phyloP scores from a whole-genome alignment of 2,113 vertebrate genomes.

The Tragelaphus buxtoni region DNA sequence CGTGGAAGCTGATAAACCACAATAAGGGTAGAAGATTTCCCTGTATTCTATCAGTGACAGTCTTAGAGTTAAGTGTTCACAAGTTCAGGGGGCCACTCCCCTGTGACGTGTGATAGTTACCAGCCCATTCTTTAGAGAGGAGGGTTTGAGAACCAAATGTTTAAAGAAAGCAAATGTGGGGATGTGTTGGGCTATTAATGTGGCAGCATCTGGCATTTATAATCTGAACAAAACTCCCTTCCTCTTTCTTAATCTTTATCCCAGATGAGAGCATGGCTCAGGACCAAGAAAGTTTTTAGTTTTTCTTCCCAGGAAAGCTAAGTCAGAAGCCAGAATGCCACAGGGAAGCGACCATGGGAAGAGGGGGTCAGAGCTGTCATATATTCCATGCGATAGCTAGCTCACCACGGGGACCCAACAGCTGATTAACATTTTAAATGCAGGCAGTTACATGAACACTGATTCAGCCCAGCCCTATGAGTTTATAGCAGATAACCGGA shows the following conservation, averaged over 20 bases:
- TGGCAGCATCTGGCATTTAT: slow-evolving; percentile 63
- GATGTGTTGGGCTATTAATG: neutral
- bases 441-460: neutral
- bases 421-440: neutral
- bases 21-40: neutral
- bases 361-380: neutral
- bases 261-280: slow-evolving; percentile 47
- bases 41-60: neutral
- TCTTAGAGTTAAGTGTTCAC: neutral
- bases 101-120: neutral
- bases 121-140: slow-evolving; percentile 11
- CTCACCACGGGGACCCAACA: neutral
- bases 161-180: slow-evolving; percentile 27
- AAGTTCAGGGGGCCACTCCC: neutral
- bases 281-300: slow-evolving; percentile 55
- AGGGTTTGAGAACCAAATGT: slow-evolving; percentile 12
- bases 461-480: neutral
- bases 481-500: neutral
- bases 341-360: slow-evolving; percentile 25
- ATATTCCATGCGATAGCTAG: neutral
- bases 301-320: slow-evolving; percentile 45
- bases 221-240: slow-evolving; percentile 33
- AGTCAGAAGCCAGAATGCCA: slow-evolving; percentile 13
- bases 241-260: slow-evolving; percentile 57
- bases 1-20: slow-evolving; percentile 37